Conservation (phyloP, 2,888 invertebrate genomes). For the Acanthacorydalis orientalis region DNA sequence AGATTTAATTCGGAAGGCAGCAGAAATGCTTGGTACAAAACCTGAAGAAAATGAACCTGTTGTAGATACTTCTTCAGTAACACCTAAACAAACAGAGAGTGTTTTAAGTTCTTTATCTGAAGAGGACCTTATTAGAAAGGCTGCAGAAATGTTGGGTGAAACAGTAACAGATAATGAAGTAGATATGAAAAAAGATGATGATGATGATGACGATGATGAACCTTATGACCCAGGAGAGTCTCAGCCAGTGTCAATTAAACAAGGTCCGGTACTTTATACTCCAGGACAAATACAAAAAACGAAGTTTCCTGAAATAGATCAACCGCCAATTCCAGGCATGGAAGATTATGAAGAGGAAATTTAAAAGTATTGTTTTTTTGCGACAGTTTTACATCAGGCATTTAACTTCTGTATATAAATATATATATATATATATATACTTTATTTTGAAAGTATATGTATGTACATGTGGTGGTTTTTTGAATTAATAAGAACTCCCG, state of each 20-base stretch:
- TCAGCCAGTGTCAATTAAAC: constrained; percentile 17
- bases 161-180: constrained; percentile 13
- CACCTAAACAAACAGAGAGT: constrained; percentile 19
- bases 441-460: too few species aligned
- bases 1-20: constrained; percentile 37
- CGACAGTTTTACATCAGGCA: too few species aligned
- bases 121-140: constrained; percentile 37
- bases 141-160: constrained; percentile 36
- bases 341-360: constrained; percentile 15
- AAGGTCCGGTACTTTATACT: constrained; percentile 6
- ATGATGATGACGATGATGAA: constrained; percentile 1
- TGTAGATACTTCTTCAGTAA: background rate
- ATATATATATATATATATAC: too few species aligned
- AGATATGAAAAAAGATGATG: constrained; percentile 7
- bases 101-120: constrained; percentile 35
- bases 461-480: too few species aligned
- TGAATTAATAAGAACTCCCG: too few species aligned
- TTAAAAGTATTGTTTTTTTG: background rate
- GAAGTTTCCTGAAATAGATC: constrained; percentile 16
- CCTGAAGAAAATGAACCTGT: constrained; percentile 10
- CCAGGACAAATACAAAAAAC: constrained; percentile 14
- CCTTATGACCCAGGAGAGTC: constrained; percentile 28
- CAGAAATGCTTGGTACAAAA: constrained; percentile 33
- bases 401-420: too few species aligned
- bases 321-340: constrained; percentile 24